phyloP scores from a whole-genome alignment of 2,797 vertebrate genomes.

The Sibirionetta formosa region DNA sequence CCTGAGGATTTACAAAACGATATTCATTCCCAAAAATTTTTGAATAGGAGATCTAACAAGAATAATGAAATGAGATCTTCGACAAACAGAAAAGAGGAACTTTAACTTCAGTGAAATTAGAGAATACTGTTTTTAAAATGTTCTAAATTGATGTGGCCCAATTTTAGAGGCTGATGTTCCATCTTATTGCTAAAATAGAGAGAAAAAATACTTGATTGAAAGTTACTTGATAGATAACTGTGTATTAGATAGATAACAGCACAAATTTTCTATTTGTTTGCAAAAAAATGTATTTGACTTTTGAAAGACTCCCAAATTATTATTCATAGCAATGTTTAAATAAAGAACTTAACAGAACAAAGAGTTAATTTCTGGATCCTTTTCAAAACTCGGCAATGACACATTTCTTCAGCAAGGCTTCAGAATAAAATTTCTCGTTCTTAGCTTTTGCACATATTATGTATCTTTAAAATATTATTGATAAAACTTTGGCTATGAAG shows the following conservation, averaged over 20 bases:
- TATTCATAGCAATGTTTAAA: neutral
- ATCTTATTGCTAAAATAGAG: neutral
- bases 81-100: neutral
- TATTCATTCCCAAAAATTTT: neutral
- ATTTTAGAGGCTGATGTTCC: neutral
- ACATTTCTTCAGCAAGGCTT: neutral
- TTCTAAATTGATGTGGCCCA: accelerated
- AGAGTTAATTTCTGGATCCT: neutral
- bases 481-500: neutral
- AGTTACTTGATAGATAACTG: neutral
- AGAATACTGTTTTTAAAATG: neutral
- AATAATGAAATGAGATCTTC: neutral
- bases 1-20: neutral
- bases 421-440: neutral
- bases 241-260: too few relatives aligned
- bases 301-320: neutral
- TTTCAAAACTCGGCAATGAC: neutral
- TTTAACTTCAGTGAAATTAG: neutral
- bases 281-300: neutral
- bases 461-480: neutral
- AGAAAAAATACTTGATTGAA: neutral
- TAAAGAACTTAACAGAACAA: neutral
- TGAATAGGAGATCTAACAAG: neutral
- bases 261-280: accelerated
- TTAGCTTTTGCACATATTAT: neutral